Base-by-base conservation (phyloP, 2,797 vertebrate species). In the Cheirogaleus major region DNA sequence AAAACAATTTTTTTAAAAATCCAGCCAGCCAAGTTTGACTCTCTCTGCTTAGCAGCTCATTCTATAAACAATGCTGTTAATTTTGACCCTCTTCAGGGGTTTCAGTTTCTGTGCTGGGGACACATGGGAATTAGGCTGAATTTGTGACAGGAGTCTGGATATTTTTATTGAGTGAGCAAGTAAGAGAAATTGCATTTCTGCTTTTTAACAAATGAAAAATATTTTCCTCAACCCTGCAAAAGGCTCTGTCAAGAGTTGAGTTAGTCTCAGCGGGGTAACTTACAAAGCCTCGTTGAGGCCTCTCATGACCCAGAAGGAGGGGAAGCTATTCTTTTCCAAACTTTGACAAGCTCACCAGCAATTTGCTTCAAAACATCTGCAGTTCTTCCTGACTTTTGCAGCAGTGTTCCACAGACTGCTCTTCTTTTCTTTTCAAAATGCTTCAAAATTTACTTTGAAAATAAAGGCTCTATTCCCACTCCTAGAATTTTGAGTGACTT, bases 341-440 rank as follows among this genome's bases (percentile, higher is more conserved):
- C 82, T 89, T 85, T 89, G 91, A 95, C 96, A 80, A 89, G 52
- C 63, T 93, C 85, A 80, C 69, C 52, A 57, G 43, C 50, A 93
- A 95, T 83, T 87, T 95, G 35, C 79, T 95, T 92, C 48, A 95
- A 80, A 89, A 70, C 75, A 89, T 89, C 86, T 95, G 91, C 52
- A 43, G 67, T 50, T 38, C 43, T 88, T 89, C 65, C 67, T 43
- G 93, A 43, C 63, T 65, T 35, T 69, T 55, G 50, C 45, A 73
- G 55, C 90, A 52, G 48, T 23, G 48, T 91, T 81, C 85, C 92
- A 45, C 76, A 92, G 90, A 80, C 48, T 69, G 43, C 22, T 57
- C 67, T 72, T 92, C 48, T n/a, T 76, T 96, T 90, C 69, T 76
- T 95, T 92, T 55, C 67, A 92, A 95, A 96, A 90, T 59, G 27